A percentile compares a stretch with the other conserved stretches of the same genome.
phyloP scores from a whole-genome alignment of 1,140 invertebrate species.

The Calosoma granatense region DNA sequence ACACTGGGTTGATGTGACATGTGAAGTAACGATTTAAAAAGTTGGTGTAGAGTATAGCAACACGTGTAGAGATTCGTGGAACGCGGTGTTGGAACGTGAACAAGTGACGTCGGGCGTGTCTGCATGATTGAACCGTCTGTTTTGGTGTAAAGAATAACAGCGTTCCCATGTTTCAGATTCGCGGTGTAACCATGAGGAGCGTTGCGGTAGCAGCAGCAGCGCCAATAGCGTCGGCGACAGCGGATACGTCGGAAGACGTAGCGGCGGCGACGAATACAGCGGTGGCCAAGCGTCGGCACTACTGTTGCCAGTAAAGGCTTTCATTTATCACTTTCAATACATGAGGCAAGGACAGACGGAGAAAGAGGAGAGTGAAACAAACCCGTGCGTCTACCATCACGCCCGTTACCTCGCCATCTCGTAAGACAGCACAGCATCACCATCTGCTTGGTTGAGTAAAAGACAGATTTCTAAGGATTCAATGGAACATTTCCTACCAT shows the following conservation, averaged over 20 bases:
- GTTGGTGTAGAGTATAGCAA: too few species aligned
- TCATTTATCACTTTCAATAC: conserved; percentile 8
- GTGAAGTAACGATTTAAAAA: too few species aligned
- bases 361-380: not conserved
- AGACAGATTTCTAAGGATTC: conserved; percentile 2
- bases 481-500: conserved; percentile 7
- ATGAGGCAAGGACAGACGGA: not conserved
- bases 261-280: not conserved
- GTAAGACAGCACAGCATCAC: not conserved
- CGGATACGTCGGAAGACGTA: not conserved
- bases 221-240: not conserved
- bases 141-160: conserved; percentile 8
- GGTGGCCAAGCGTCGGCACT: not conserved
- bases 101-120: not conserved
- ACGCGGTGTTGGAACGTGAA: too few species aligned
- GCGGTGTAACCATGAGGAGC: not conserved
- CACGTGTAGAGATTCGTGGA: too few species aligned
- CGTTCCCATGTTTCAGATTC: conserved; percentile 1
- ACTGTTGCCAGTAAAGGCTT: not conserved
- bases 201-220: not conserved
- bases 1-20: too few species aligned
- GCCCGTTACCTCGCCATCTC: not conserved
- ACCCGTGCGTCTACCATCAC: too few species aligned
- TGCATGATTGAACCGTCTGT: conserved; percentile 2
- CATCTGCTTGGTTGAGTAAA: too few species aligned